Percentiles rank a stretch among this genome's conserved stretches.
Conservation (phyloP, 2,113 vertebrate species). For the Catharus minimus region DNA sequence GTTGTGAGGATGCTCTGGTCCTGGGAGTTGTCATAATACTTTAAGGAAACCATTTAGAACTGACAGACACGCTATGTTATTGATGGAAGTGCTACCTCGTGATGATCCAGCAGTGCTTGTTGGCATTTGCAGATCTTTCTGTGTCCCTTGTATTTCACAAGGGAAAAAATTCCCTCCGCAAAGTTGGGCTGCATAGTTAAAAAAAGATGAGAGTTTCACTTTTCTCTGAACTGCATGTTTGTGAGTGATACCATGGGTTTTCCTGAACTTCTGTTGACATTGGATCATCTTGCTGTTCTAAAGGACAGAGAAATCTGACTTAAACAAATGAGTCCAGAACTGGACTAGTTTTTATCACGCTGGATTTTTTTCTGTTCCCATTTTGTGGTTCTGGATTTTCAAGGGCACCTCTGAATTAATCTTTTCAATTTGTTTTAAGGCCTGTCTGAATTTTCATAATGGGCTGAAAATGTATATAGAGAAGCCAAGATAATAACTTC, state of each 20-base stretch:
- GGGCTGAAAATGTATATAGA: not conserved
- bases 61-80: accelerated
- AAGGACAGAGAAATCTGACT: not conserved
- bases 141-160: not conserved
- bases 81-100: not conserved
- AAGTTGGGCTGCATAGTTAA: not conserved
- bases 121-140: not conserved
- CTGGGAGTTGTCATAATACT: not conserved
- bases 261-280: not conserved
- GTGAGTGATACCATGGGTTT: not conserved
- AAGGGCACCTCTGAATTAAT: not conserved
- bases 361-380: not conserved
- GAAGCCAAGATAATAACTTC: not conserved
- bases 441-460: not conserved
- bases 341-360: not conserved
- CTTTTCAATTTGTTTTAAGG: not conserved
- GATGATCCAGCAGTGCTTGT: not conserved
- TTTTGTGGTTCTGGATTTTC: not conserved
- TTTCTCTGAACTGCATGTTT: not conserved
- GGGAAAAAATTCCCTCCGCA: not conserved
- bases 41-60: not conserved
- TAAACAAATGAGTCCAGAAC: not conserved
- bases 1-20: not conserved
- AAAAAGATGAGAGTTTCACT: not conserved
- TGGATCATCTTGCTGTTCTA: not conserved